A percentile compares a stretch with the other conserved stretches of the same genome.
These are phyloP conservation scores for Xiphydria camelus DNA, from an alignment of 2,888 invertebrate genomes.

Conservation along the genomic window DNA sequence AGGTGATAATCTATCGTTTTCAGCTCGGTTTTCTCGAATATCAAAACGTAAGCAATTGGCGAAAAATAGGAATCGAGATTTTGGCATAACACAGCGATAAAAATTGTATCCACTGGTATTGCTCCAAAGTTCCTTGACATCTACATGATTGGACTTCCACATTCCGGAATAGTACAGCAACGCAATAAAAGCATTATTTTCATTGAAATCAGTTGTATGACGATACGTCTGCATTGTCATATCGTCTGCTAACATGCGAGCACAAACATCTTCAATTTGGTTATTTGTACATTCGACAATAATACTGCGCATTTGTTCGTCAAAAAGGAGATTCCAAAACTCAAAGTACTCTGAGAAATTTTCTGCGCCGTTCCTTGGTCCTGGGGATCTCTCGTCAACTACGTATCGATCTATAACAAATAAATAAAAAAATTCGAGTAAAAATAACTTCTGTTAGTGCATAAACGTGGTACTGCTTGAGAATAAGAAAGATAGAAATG, in stretches of 20 bases:
- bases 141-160: conserved; percentile 10
- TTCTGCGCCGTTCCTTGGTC: too few relatives aligned
- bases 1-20: conserved; percentile 15
- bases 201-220: conserved; percentile 9
- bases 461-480: too few relatives aligned
- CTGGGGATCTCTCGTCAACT: too few relatives aligned
- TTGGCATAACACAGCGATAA: conserved; percentile 12
- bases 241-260: conserved; percentile 1
- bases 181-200: conserved; percentile 11
- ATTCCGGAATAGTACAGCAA: conserved; percentile 11
- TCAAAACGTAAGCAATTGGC: conserved; percentile 11
- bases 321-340: conserved; percentile 8
- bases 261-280: conserved; percentile 11
- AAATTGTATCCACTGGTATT: conserved; percentile 9
- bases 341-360: too few relatives aligned
- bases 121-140: conserved; percentile 5
- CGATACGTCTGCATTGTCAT: conserved; percentile 7
- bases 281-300: conserved; percentile 7
- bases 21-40: background rate
- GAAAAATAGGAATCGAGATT: conserved; percentile 8
- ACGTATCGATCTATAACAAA: too few relatives aligned
- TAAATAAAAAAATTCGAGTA: too few relatives aligned
- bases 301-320: conserved; percentile 1
- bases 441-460: too few relatives aligned
- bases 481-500: too few relatives aligned